phyloP scores from a whole-genome alignment of 2,797 vertebrate genomes.

The Florisuga fusca region DNA sequence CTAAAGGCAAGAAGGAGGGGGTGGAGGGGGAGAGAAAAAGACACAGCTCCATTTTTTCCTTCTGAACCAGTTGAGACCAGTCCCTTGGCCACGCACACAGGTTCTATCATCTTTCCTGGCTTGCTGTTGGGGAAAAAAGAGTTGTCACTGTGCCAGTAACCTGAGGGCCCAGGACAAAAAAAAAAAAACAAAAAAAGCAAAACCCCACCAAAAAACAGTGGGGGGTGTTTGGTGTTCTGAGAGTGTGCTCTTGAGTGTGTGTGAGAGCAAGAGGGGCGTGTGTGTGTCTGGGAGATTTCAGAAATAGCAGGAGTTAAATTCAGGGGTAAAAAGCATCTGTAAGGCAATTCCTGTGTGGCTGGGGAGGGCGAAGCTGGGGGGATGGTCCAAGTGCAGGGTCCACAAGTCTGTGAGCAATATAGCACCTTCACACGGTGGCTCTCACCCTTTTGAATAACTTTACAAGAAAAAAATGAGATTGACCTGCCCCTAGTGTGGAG shows the following conservation, averaged over 20 bases:
- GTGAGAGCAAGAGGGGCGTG: not conserved
- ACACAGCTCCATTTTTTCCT: constrained; percentile 79
- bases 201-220: not conserved
- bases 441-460: not conserved
- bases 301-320: constrained; percentile 36
- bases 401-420: fast-evolving
- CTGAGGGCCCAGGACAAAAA: constrained; percentile 80
- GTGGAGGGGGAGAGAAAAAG: not conserved
- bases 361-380: not conserved
- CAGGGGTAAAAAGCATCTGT: constrained; percentile 16
- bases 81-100: constrained; percentile 85
- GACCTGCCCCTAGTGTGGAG: not conserved
- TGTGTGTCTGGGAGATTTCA: not conserved
- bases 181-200: constrained; percentile 22
- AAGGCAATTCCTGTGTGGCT: not conserved
- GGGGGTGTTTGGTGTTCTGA: constrained; percentile 23
- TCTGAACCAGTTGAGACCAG: constrained; percentile 88
- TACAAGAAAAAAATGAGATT: not conserved
- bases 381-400: fast-evolving
- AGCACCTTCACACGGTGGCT: not conserved
- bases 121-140: constrained; percentile 78
- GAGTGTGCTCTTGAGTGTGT: constrained; percentile 15
- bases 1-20: constrained; percentile 80
- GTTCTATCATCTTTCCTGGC: constrained; percentile 85
- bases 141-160: constrained; percentile 82